Percentiles rank a stretch among this genome's conserved stretches.
phyloP scores from a whole-genome alignment of 2,888 invertebrate genomes.

The Masnerella sp. region DNA sequence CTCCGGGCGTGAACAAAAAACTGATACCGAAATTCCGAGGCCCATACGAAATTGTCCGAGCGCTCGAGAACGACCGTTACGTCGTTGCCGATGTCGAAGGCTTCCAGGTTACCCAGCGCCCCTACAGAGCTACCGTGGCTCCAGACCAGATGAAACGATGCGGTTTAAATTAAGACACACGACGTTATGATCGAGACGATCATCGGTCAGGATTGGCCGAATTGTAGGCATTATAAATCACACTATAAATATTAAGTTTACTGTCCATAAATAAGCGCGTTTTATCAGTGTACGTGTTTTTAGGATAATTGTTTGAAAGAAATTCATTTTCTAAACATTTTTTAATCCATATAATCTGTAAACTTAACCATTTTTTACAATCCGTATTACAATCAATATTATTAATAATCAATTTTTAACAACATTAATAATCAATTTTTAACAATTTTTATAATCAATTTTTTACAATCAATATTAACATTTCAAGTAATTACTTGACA shows the following conservation, averaged over 20 bases:
- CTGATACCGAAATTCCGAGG: neutral
- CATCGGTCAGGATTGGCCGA: neutral
- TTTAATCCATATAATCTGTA: too few species aligned
- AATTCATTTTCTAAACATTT: too few species aligned
- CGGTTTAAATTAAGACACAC: neutral
- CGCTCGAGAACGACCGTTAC: neutral
- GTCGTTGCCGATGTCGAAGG: neutral
- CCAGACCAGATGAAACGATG: constrained; percentile 5
- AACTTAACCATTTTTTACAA: too few species aligned
- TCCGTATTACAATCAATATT: too few species aligned
- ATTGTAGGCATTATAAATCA: neutral
- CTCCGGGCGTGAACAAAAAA: constrained; percentile 1
- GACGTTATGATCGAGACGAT: neutral
- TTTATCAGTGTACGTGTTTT: too few species aligned
- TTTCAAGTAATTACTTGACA: too few species aligned
- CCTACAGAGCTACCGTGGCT: neutral
- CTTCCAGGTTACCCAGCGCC: constrained; percentile 5
- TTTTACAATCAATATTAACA: too few species aligned
- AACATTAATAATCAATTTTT: too few species aligned
- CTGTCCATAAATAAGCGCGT: too few species aligned
- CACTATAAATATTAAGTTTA: too few species aligned
- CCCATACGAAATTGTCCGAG: neutral
- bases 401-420: too few species aligned
- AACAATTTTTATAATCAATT: too few species aligned
- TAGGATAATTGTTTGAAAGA: neutral